Evolutionary conservation across 1,140 invertebrate genomes (phyloP).

Genomic region (Scaptomyza graminum): DNA sequence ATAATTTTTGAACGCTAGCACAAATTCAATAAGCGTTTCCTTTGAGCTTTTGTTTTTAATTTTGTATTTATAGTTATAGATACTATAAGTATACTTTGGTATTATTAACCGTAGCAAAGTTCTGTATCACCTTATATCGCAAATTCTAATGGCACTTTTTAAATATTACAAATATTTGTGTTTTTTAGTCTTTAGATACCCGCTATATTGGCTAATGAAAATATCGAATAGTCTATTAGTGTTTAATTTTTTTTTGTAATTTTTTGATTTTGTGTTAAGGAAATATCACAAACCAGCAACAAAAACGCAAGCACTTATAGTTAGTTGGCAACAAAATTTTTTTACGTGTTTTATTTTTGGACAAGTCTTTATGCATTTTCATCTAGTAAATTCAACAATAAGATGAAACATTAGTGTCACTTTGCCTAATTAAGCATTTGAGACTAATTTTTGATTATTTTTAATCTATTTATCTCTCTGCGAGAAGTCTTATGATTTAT

Average conservation of each 20-base stretch:
- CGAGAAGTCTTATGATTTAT: constrained; percentile 38
- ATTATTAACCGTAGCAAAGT: constrained; percentile 9
- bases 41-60: constrained; percentile 1
- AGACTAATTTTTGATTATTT: constrained; percentile 7
- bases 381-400: constrained; percentile 69
- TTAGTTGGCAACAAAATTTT: constrained; percentile 59
- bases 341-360: constrained; percentile 82
- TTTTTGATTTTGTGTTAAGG: constrained; percentile 39
- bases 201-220: constrained; percentile 43
- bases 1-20: neutral
- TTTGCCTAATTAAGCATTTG: constrained; percentile 19
- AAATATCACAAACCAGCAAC: constrained; percentile 67
- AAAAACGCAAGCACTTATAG: constrained; percentile 28
- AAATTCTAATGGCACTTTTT: constrained; percentile 56
- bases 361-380: constrained; percentile 82
- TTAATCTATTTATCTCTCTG: constrained; percentile 20
- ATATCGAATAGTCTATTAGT: neutral
- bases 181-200: constrained; percentile 43
- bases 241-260: constrained; percentile 17
- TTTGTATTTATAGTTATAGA: no score
- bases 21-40: neutral
- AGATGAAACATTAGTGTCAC: constrained; percentile 48
- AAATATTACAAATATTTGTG: constrained; percentile 42
- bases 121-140: constrained; percentile 26
- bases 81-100: no score